Conservation (phyloP, 2,113 vertebrate species). For the Ardeotis arabs region DNA sequence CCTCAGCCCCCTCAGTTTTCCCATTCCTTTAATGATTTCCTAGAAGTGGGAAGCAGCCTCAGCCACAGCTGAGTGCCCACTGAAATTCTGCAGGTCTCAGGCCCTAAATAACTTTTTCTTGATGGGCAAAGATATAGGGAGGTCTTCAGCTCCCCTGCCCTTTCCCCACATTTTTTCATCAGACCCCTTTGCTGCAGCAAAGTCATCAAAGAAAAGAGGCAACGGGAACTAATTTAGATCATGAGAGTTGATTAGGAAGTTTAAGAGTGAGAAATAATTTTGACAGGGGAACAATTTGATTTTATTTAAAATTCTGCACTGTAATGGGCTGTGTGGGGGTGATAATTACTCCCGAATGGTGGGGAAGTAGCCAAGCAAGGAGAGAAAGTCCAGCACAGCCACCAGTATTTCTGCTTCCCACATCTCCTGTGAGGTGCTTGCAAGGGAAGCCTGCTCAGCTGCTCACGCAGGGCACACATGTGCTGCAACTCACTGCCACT, state of each 20-base stretch:
- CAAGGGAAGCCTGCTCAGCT: neutral
- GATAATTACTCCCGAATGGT: neutral
- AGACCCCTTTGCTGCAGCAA: neutral
- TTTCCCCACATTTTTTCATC: neutral
- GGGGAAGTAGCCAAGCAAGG: neutral
- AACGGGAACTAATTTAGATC: neutral
- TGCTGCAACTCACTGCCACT: neutral
- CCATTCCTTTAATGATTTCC: neutral
- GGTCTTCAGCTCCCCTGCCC: neutral
- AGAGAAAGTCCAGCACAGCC: neutral
- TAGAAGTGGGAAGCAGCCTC: neutral
- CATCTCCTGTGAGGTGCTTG: neutral
- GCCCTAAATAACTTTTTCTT: neutral
- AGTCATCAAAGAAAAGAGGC: neutral
- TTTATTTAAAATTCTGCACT: neutral
- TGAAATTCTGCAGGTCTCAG: neutral
- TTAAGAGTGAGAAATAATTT: neutral
- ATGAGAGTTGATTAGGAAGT: neutral
- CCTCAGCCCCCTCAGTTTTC: neutral
- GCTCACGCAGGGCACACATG: neutral
- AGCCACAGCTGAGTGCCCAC: neutral
- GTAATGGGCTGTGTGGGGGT: neutral
- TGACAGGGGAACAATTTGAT: neutral
- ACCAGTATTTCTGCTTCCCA: neutral
- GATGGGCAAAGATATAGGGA: neutral